Evolutionary conservation across 2,113 vertebrate genomes (phyloP), one percentile per base, ranked within the genome.

Genomic region (Onychorhynchus coronatus): DNA sequence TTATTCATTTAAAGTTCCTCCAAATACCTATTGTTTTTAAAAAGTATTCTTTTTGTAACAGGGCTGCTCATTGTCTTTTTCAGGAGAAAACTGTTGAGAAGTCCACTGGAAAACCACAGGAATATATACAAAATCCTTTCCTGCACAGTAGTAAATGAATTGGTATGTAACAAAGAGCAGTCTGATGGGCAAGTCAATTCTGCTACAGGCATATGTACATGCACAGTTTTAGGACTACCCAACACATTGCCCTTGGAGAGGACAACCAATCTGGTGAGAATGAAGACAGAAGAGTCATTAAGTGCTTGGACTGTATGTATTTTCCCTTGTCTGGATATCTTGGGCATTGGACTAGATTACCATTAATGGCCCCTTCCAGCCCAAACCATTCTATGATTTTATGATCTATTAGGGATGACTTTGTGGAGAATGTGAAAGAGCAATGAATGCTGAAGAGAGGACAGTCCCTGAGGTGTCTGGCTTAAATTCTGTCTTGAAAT

Each of bases 201-300:
- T 79, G 12, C 20, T 41, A 59, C 12, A 12, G 8, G 15, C 15
- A 20, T 28, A 65, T 16, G 4, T 28, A 35, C 20, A 31, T 28
- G 10, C 1, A 8, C 0, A 1, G 18, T 11, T 92, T 55, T 71
- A 14, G 35, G 39, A 55, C 39, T 59, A 10, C 31, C 2, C 0
- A 1, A 8, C 23, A 53, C 9, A 27, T 19, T 72, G 24, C 5
- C 30, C 35, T 21, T 21, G 30, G 16, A 74, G 6, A 56, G 6
- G 27, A 56, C 13, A 73, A n/a, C 3, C 24, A 35, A 4, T 41
- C 41, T 49, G 2, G 0, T 52, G 28, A 74, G 65, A 75, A 39
- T 44, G 14, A 63, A 84, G 17, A 41, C 35, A 68, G 61, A 63
- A 15, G 8, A 41, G 44, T 46, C n/a, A 61, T 52, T 61, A 89